Evolutionary conservation across 2,797 vertebrate genomes (phyloP), one percentile per base, ranked within the genome.

Genomic region (Lepus oiostolus): DNA sequence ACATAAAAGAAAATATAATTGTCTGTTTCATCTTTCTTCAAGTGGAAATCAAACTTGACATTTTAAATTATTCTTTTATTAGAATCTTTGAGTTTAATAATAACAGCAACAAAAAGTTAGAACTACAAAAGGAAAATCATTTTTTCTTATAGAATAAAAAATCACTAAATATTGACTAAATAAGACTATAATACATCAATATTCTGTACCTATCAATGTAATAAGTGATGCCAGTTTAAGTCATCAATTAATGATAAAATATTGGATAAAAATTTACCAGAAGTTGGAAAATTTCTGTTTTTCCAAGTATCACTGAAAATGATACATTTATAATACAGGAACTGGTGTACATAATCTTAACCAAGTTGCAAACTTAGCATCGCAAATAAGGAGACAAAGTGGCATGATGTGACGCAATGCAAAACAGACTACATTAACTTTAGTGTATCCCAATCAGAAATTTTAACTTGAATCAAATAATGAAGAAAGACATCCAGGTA

Each of bases 381-480:
- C 14, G 42, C 63, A 85, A 47, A 70, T 50, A 79, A 50, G 7
- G 32, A 42, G 17, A 60, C 35, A 86, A 91, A 70, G 11, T 80
- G 50, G 58, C 35, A 89, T 50, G 38, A 26, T 68, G 1, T 58
- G n/a, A 76, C 67, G 6, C 24, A 50, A 60, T 4, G 6, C 10
- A 32, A 95, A 88, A 28, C 82, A 82, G 82, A 91, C 32, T 7
- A 28, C 3, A n/a, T 58, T 17, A 22, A 62, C 10, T 7, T 52
- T 21, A 8, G 22, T 58, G 62, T 67, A 75, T 58, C n/a, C 13
- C 12, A 83, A 38, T 26, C 17, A 72, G 76, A 70, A 85, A 52
- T 22, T 35, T 71, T 50, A 89, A 85, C 62, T 81, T 92, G 22
- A 85, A 68, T 80, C n/a, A 50, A 95, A 81, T 35, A 68, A 90